These are phyloP conservation scores for Haliclona indistincta DNA, from an alignment of 37 sponge, comb jelly and placozoan genomes.

Conservation along the genomic window DNA sequence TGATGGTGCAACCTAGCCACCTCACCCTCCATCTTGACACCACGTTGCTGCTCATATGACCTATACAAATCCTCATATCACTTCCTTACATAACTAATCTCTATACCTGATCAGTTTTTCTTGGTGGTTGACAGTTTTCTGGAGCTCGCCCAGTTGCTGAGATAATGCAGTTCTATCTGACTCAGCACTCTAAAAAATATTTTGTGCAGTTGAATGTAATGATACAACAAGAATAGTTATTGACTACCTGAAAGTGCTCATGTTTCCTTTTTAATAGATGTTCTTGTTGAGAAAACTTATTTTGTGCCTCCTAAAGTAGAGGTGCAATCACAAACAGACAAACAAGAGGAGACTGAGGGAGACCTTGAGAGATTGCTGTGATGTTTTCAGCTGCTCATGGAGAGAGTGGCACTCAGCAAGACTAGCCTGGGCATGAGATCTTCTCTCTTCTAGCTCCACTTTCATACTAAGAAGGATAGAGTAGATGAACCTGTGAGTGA, in stretches of 20 bases:
- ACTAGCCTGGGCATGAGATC: not conserved
- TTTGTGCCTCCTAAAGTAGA: not conserved
- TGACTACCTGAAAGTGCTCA: not conserved
- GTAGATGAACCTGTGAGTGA: not conserved
- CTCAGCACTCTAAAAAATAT: too few relatives aligned
- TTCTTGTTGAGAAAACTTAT: not conserved
- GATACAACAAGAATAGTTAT: not conserved
- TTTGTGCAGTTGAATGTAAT: too few relatives aligned
- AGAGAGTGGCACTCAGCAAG: not conserved
- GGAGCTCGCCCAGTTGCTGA: too few relatives aligned
- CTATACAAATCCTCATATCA: not conserved
- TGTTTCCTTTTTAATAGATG: not conserved
- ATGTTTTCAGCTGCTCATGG: not conserved
- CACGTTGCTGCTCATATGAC: slow-evolving; percentile 1
- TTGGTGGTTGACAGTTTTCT: too few relatives aligned
- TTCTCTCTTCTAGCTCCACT: not conserved
- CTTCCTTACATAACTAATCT: too few relatives aligned
- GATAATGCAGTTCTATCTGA: too few relatives aligned
- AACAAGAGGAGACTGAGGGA: not conserved
- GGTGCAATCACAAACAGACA: not conserved
- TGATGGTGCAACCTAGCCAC: not conserved
- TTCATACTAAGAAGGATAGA: too few relatives aligned
- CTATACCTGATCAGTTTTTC: too few relatives aligned
- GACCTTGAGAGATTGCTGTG: not conserved
- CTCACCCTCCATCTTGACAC: too few relatives aligned